Base-by-base conservation (phyloP, 2,113 vertebrate species). In the Microcebus ravelobensis region DNA sequence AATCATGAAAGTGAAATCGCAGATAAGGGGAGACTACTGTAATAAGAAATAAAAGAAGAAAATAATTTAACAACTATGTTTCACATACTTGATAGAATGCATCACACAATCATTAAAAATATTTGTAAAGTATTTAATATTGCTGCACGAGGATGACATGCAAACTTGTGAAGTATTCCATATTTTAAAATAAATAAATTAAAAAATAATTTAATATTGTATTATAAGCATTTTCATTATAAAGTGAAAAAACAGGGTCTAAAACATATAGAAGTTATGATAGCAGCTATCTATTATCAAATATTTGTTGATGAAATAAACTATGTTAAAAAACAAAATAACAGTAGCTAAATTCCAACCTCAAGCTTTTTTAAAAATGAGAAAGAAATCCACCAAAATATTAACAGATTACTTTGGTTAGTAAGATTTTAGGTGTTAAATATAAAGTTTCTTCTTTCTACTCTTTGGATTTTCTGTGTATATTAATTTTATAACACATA, bases 11-110 rank as follows among this genome's bases (percentile, higher is more conserved):
- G 25, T 4, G 6, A 71, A 65, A 71, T 20, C 10, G 5, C 36
- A 71, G 68, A 11, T 39, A 71, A 39, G 20, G 21, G 20, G 10
- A 21, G 18, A 23, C 36, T 71, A 71, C 0, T 71, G 5, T 23
- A 94, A 67, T 80, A 6, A 95, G 39, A 68, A 95, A 82, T 57
- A 88, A 93, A 83, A 12, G 25, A 87, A 42, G 20, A 82, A 23
- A 92, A 57, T 82, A 27, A 70, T 67, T 63, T 29, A 23, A 80
- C 8, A 90, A 84, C n/a, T 92, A 6, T 76, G n/a, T 68, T 90
- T 93, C 61, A 93, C 42, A n/a, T 87, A 70, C 29, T 63, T 86
- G 27, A 68, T n/a, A 59, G 18, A 81, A 23, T n/a, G 15, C 52
- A 74, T 80, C 59, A 68, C 1, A 23, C 1, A 55, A 87, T 90